A percentile compares a stretch with the other conserved stretches of the same genome.
Conservation (phyloP, 2,888 invertebrate genomes). For the Abrostola triplasia region DNA sequence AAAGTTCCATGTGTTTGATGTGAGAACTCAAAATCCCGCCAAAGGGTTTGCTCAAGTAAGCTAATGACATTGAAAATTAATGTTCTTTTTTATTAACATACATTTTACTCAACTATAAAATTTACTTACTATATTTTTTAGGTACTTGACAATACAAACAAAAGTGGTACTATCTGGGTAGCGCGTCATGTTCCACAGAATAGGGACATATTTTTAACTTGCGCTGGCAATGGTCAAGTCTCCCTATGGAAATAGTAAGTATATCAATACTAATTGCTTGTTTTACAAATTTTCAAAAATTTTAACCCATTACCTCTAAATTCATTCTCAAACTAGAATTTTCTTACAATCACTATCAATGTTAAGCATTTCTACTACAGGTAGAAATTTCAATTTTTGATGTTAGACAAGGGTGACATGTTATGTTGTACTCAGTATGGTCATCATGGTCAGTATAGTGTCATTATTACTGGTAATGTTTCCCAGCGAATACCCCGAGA, state of each 20-base stretch:
- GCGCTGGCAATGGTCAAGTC: slow-evolving; percentile 96
- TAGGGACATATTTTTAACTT: slow-evolving; percentile 96
- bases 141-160: slow-evolving; percentile 78
- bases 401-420: too few species aligned
- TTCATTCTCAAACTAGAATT: too few species aligned
- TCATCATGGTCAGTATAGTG: too few species aligned
- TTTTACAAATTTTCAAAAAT: too few species aligned
- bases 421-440: too few species aligned
- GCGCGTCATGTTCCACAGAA: slow-evolving; percentile 97
- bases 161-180: slow-evolving; percentile 95
- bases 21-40: slow-evolving; percentile 95
- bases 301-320: background rate
- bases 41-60: slow-evolving; percentile 94
- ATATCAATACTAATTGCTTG: background rate
- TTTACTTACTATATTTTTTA: too few species aligned
- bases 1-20: slow-evolving; percentile 96
- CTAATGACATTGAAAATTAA: background rate
- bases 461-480: background rate
- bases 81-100: too few species aligned
- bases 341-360: too few species aligned
- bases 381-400: too few species aligned
- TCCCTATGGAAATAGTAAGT: slow-evolving; percentile 98
- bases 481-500: slow-evolving; percentile 91
- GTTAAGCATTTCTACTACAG: too few species aligned
- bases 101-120: too few species aligned